These are phyloP conservation scores for Platysteira castanea DNA, from an alignment of 2,113 vertebrate species.

Conservation along the genomic window DNA sequence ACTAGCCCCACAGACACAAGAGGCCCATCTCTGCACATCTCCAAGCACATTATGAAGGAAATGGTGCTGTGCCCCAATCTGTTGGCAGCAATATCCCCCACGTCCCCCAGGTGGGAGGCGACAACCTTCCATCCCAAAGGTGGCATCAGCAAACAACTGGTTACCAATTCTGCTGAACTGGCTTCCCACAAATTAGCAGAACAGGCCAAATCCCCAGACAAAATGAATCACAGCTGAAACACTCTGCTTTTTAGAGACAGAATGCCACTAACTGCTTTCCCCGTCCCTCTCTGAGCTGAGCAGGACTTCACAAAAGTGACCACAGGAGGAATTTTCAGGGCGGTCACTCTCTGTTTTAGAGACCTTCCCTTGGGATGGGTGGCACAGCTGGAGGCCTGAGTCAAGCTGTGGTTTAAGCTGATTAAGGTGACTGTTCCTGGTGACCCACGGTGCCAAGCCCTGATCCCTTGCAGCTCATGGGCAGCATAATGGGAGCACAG, in stretches of 20 bases:
- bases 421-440: background rate
- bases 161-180: background rate
- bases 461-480: background rate
- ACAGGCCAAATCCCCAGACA: background rate
- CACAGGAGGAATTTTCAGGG: slow-evolving; percentile 12
- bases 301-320: background rate
- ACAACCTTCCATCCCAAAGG: background rate
- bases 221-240: slow-evolving; percentile 4
- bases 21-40: background rate
- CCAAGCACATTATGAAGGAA: background rate
- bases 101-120: background rate
- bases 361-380: background rate
- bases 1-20: background rate
- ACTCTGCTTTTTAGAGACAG: background rate
- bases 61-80: background rate
- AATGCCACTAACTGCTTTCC: background rate
- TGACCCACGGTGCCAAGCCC: background rate
- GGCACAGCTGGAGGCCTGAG: background rate
- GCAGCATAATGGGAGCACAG: background rate
- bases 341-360: background rate
- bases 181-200: background rate
- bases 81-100: background rate
- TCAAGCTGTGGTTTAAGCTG: background rate
- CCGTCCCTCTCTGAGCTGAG: rapidly evolving
- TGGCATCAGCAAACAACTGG: background rate